Evolutionary conservation across 2,888 invertebrate species (phyloP).

Genomic region (Dorcus hopei): DNA sequence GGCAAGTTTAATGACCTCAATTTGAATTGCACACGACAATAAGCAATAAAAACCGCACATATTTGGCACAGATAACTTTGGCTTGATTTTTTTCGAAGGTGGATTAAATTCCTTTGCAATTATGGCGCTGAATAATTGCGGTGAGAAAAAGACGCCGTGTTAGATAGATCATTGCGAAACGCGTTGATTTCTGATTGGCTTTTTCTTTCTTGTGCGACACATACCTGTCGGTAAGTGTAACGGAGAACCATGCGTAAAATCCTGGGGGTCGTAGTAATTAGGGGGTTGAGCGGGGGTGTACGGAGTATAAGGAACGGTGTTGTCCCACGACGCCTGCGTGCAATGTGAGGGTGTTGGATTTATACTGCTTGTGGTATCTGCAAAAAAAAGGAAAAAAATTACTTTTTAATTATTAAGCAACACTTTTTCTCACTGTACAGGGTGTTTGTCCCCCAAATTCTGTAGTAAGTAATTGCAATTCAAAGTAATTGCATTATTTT

Average conservation of each 20-base stretch:
- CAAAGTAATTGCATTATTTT: too few species aligned
- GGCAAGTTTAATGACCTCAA: too few species aligned
- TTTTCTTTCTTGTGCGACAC: too few species aligned
- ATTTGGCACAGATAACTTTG: constrained; percentile 14
- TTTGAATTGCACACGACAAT: neutral
- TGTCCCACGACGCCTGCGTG: constrained; percentile 41
- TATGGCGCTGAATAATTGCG: neutral
- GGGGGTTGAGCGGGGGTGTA: constrained; percentile 55
- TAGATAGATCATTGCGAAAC: neutral
- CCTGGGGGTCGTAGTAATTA: constrained; percentile 51
- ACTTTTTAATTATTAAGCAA: neutral
- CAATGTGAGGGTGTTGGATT: constrained; percentile 23
- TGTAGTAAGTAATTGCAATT: too few species aligned
- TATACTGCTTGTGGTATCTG: constrained; percentile 56
- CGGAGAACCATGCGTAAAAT: constrained; percentile 50
- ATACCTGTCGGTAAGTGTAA: constrained; percentile 63
- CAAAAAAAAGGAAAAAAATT: constrained; percentile 31
- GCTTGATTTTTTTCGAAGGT: constrained; percentile 10
- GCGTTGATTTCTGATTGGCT: too few species aligned
- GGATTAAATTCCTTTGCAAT: neutral
- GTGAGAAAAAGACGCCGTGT: neutral
- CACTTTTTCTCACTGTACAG: too few species aligned
- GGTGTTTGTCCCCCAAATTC: too few species aligned
- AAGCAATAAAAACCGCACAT: constrained; percentile 15
- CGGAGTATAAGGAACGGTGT: constrained; percentile 51